Base-by-base conservation (phyloP, 2,888 invertebrate species). In the Cephus sareptanus region DNA sequence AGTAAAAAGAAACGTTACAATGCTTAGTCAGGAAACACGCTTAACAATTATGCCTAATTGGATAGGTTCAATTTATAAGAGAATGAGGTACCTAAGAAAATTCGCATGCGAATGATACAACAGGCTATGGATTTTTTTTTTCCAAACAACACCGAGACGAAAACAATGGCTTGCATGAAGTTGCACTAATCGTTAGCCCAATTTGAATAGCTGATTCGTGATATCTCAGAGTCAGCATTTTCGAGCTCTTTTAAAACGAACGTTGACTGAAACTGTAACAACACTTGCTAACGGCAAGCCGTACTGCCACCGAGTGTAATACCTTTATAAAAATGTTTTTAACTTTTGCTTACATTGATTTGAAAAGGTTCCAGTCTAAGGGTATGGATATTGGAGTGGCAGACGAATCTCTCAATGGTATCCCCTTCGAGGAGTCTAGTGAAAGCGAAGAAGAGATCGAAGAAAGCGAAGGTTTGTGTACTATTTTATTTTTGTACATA, bases 351-450 rank as follows among this genome's bases (percentile, higher is more conserved):
- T 77, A 79, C 74, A 79, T 84, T 68, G 75, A 83, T 78, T 81
- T 85, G 71, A 77, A 75, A 86, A 95, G 96, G 91, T 96, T 97
- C 91, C 96, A 97, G 90, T 95, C 96, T 74, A 95, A 96, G 92
- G 96, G 96, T 23, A 96, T 96, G 96, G 95, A 96, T 84, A 94
- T 96, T 76, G 96, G 96, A 0, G 95, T 96, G 0, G 94, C 95
- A 0, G 96, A 96, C 86, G 96, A 96, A 81, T 94, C 95, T 75
- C 92, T 96, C 69, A 96, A 96, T 89, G 96, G 95, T 0, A 94
- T 96, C 71, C 94, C 95, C 1, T 93, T 94, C 81, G 96, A 96
- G 87, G 94, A 94, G 81, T 95, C 95, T 86, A 94, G 95, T 83
- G 94, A 95, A 78, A 95, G 95, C 79, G 94, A 93, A 0, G 95